Evolutionary conservation across 1,140 invertebrate species (phyloP), one percentile per base, ranked within the genome.

Genomic region (Sinella curviseta): DNA sequence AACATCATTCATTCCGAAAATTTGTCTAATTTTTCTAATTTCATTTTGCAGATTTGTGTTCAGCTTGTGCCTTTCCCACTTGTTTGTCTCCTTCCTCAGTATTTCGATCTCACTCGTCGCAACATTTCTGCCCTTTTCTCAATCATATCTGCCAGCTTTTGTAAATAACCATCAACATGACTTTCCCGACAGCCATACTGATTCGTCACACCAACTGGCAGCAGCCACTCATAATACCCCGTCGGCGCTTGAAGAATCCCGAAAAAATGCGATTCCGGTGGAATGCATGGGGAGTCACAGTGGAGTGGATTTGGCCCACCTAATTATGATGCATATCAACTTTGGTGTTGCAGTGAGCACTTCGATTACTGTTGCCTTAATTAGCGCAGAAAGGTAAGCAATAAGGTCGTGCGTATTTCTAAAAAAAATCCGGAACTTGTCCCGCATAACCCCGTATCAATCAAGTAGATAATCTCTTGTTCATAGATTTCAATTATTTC

Each of bases 31-130:
- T 74, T 75, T 28, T 74, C 1, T 77, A 20, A 75, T 36, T 36
- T 4, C 17, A 26, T 77, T 57, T 75, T 67, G 12, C 31, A 83
- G 82, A 74, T 83, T 83, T 74, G 82, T 83, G 24, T 80, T 83
- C 65, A 83, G 82, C 70, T 65, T 83, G 14, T 77, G 79, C 31
- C 55, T 79, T 30, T 79, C 75, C 30, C 82, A 83, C 31, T 36
- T 83, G 1, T 8, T 81, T 12, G 55, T 80, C 36, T 83, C 82
- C 24, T n/a, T 75, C 24, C 70, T 83, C 4, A 81, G 78, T 28
- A 34, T 83, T 35, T 24, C 55, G 78, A 79, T 83, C 78, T 83
- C 82, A 79, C 35, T 83, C 1, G 75, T 73, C 16, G 35, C 67
- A 35, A 55, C 78, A 12, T 34, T 81, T 30, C 14, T 48, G 14